Percentiles rank a stretch among this genome's conserved stretches.
These are phyloP conservation scores for Mesorhabditis spiculigera DNA, from an alignment of 2,888 invertebrate genomes.

Conservation along the genomic window DNA sequence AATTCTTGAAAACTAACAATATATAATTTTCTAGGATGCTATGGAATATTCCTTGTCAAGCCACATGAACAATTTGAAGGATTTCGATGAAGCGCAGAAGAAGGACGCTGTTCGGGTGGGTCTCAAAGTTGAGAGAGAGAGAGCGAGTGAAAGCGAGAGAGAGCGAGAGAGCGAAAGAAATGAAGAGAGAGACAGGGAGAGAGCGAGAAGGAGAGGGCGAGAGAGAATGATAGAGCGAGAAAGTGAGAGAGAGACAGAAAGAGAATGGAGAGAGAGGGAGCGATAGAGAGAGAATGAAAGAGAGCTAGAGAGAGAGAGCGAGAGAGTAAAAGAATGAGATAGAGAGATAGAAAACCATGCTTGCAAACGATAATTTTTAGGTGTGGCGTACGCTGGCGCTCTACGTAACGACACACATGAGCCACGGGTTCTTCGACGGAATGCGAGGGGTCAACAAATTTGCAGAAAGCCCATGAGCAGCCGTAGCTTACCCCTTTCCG, in stretches of 20 bases:
- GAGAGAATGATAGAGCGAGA: no score
- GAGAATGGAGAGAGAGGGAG: no score
- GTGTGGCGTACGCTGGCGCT: conserved; percentile 50
- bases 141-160: no score
- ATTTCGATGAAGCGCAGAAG: conserved; percentile 37
- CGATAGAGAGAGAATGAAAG: no score
- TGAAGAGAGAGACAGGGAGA: no score
- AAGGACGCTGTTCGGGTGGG: conserved; percentile 37
- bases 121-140: not conserved
- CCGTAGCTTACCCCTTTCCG: no score
- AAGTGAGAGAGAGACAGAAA: no score
- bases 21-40: conserved; percentile 38
- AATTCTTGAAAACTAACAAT: not conserved
- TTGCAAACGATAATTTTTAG: conserved; percentile 9
- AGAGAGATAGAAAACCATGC: not conserved
- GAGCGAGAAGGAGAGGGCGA: no score
- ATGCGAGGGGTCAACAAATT: conserved; percentile 33
- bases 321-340: no score
- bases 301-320: no score
- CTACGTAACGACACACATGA: conserved; percentile 51
- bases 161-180: no score
- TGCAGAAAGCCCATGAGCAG: conserved; percentile 9
- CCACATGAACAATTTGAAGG: conserved; percentile 30
- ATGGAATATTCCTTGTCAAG: conserved; percentile 44
- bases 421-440: conserved; percentile 47